Conservation (phyloP, 1,140 invertebrate species). For the Aphidius gifuensis region DNA sequence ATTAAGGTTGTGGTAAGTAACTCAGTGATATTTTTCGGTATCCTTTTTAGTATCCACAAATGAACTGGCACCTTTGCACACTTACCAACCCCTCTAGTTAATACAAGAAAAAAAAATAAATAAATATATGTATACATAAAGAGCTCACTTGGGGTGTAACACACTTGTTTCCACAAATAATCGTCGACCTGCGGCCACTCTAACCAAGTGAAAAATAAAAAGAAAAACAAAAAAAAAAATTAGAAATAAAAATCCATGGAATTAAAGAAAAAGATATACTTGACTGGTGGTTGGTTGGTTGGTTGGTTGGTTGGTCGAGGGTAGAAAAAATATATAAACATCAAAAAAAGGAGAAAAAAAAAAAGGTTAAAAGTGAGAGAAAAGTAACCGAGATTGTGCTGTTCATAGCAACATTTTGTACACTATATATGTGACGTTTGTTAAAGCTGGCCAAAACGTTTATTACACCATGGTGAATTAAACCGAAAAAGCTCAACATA, state of each 20-base stretch:
- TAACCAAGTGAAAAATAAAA: constrained; percentile 2
- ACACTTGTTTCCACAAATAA: constrained; percentile 16
- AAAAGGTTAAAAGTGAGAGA: neutral
- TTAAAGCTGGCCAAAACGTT: constrained; percentile 9
- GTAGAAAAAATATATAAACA: neutral
- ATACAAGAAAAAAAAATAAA: neutral
- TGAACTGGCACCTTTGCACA: constrained; percentile 7
- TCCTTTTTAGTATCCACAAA: constrained; percentile 7
- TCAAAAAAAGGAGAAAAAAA: neutral
- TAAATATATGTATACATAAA: neutral
- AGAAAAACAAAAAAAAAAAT: neutral
- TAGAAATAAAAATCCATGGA: no score
- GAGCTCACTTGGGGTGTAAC: neutral
- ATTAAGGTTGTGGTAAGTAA: constrained; percentile 15
- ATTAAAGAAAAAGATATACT: no score
- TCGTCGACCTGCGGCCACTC: constrained; percentile 10
- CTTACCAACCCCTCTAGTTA: neutral
- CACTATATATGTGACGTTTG: no score
- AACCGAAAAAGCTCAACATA: constrained; percentile 21
- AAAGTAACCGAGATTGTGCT: constrained; percentile 6
- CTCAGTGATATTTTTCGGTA: constrained; percentile 17
- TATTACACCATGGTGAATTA: constrained; percentile 24
- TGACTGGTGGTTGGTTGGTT: no score
- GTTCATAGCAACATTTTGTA: neutral
- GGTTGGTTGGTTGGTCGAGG: no score